Conservation (phyloP, 2,797 vertebrate species). For the Emydoidea blandingii region DNA sequence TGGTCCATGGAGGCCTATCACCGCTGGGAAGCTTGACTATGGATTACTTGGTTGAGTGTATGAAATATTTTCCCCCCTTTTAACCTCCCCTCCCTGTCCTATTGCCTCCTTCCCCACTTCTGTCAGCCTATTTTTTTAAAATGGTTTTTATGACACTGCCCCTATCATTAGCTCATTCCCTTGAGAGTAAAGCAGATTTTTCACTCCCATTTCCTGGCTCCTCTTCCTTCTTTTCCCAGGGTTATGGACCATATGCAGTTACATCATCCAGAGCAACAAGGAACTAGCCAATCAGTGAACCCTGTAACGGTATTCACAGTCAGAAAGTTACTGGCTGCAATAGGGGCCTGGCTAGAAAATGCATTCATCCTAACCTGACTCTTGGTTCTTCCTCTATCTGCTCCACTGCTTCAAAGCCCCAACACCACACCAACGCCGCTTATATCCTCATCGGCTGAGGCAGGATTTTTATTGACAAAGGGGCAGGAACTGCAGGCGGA, state of each 20-base stretch:
- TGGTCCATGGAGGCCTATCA: neutral
- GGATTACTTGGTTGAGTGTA: neutral
- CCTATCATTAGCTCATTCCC: neutral
- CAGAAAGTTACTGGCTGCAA: rapidly evolving
- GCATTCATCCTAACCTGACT: neutral
- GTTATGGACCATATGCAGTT: neutral
- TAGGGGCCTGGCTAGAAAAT: neutral
- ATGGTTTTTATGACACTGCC: neutral
- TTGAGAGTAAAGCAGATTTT: neutral
- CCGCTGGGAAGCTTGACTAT: neutral
- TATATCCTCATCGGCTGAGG: too few relatives aligned
- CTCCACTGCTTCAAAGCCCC: neutral
- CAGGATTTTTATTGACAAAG: too few relatives aligned
- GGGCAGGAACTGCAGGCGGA: too few relatives aligned
- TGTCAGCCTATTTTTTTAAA: neutral
- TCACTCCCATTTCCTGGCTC: neutral
- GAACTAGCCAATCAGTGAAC: neutral
- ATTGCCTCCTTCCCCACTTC: neutral
- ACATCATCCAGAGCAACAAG: neutral
- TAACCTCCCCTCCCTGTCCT: neutral
- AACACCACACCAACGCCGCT: too few relatives aligned
- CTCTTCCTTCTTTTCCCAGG: neutral
- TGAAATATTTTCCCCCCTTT: neutral
- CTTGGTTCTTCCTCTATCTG: neutral
- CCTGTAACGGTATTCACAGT: neutral